Base-by-base conservation (phyloP, 2,888 invertebrate species). In the Teleogryllus oceanicus region DNA sequence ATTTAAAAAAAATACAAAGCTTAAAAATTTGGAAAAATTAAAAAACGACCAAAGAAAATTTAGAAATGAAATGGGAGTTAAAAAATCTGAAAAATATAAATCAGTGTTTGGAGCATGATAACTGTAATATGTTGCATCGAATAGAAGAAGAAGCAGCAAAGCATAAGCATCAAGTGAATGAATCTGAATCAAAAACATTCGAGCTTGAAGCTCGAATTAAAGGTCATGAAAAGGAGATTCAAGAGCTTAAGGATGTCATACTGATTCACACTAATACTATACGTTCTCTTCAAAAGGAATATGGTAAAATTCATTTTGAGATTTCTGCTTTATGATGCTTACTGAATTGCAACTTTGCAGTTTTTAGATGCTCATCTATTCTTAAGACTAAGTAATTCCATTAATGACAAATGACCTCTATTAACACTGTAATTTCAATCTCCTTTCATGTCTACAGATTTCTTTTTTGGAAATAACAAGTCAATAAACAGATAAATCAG, bases 11-110 rank as follows among this genome's bases (percentile, higher is more conserved):
- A n/a, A n/a, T n/a, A n/a, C n/a, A n/a, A n/a, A n/a, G n/a, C n/a
- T n/a, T n/a, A n/a, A n/a, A n/a, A n/a, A n/a, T n/a, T n/a, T n/a
- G n/a, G n/a, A n/a, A 62, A 4, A 62, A 18, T n/a, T 62, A 62
- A 8, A 62, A 62, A 62, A n/a, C n/a, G 3, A 62, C 62, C 13
- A 62, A 62, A n/a, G 62, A 62, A 18, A 62, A 13, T 62, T 62
- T 62, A n/a, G 62, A 62, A n/a, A 62, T 18, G 16, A 62, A 11
- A n/a, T 62, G 62, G 62, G 62, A 62, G 11, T 18, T 62, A 62
- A 62, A 62, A 18, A 62, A 62, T 62, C n/a, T 62, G 62, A 62
- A 62, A 62, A n/a, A 62, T n/a, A n/a, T 62, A 62, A 62, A 62
- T 62, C 13, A 62, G 8, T 62, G 62, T 62, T n/a, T 62, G 62